Evolutionary conservation across 2,113 vertebrate genomes (phyloP), one percentile per base, ranked within the genome.

Genomic region (Panthera leo): DNA sequence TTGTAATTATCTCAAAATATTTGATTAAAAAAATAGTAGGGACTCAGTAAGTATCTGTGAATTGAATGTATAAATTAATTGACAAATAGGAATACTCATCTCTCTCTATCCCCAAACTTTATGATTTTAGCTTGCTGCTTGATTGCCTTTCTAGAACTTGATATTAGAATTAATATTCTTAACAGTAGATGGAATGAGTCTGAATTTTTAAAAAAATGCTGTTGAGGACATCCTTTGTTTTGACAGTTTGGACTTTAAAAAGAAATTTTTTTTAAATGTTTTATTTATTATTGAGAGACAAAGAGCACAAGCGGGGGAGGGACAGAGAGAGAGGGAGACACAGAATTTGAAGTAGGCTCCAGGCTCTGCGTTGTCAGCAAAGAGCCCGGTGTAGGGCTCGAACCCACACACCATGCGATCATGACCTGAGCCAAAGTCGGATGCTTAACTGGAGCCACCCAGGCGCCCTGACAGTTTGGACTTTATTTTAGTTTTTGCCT

Each of bases 11-110:
- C 65, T 93, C 55, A 73, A 53, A 75, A 13, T 53, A 29, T 63
- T 89, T 42, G 61, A 25, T 70, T 80, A 19, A 21, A 80, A 71
- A 51, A 39, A 48, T 16, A 36, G 2, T 88, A 31, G 45, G 42
- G 19, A 21, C 4, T 84, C 31, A 19, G 0, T 34, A 83, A 36
- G 39, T 31, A 67, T 58, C 45, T 75, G 48, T 36, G 36, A 34
- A 18, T 58, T 45, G 8, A 58, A 53, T 65, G 34, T 34, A 45
- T 95, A 85, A 96, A 76, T 92, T 85, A 95, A 36, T 84, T 95
- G 92, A 90, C 91, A 89, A 93, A 25, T 39, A 89, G 39, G 39
- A 88, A 53, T 34, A 34, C n/a, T 75, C 70, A 55, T 0, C 39
- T 85, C 53, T 93, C 18, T 51, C 34, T 34, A 25, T 89, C 9